Evolutionary conservation across 2,113 vertebrate species (phyloP), one percentile per base, ranked within the genome.

Genomic region (Hippocampus barbouri): DNA sequence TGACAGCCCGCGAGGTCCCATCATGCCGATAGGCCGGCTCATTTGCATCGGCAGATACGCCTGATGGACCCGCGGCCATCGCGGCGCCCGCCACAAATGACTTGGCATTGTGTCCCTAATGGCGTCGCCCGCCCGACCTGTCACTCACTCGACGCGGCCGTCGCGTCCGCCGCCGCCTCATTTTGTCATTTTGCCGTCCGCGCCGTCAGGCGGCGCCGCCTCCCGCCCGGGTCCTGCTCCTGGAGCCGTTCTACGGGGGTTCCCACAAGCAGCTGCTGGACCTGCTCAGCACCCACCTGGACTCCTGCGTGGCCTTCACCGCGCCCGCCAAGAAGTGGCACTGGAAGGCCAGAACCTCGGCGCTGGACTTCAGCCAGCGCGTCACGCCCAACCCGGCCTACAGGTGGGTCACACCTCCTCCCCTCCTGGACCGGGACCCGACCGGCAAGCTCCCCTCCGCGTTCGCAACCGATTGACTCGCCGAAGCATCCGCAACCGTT

Each of bases 251-350:
- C 79, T 95, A 95, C 15, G 97, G 96, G 6, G 97, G 97, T 21
- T 98, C 97, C n/a, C 97, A 99, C 87, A 95, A 94, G 75, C 96
- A 98, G 85, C 92, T 98, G 77, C 89, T 93, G 12, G 96, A 99
- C 77, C 90, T 98, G 47, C 93, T 99, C 49, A 87, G 90, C 45
- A 89, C 93, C 27, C 93, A 94, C 47, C 60, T 96, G 0, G 66
- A 59, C 0, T 88, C 87, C 63, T 95, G 92, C 69, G 87, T 91
- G 27, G 82, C 93, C 73, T 93, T 92, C 71, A 94, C 94, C 0
- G 91, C 98, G 10, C 94, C 97, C 8, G 95, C 95, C 53, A 98
- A 98, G 91, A 99, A 99, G 80, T 99, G 97, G 97, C 97, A 96
- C 60, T 99, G 97, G 96, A 95, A 93, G 77, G 95, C 96, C 0